Base-by-base conservation (phyloP, 2,113 vertebrate species). In the Ophthalmotilapia sp. region DNA sequence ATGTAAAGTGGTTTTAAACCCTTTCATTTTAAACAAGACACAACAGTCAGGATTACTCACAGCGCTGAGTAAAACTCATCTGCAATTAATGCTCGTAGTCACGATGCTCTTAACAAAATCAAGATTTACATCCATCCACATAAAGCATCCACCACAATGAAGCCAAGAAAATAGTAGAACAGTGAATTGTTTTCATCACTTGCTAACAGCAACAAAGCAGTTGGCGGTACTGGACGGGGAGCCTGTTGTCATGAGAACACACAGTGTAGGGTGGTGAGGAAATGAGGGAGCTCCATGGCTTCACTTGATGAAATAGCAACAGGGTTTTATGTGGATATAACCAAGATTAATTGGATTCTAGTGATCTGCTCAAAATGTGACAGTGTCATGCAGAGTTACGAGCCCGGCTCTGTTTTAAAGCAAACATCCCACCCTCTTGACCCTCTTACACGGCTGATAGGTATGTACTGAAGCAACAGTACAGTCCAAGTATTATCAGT, bases 221-320 rank as follows among this genome's bases (percentile, higher is more conserved):
- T 90, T 90, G 93, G 89, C 82, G 51, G 87, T 90, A 90, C 88
- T 92, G 89, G 84, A 91, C 83, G 29, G 79, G 84, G 89, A 89
- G 91, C 81, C 73, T 93, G 94, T 96, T 95, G 93, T 95, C 93
- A 94, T 94, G 91, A 93, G 89, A 95, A 94, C 91, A 87, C 89
- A 87, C 88, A 83, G 87, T 75, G 84, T 23, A 80, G 81, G 80
- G 65, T 14, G 56, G 47, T 21, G 82, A 58, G 47, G 83, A 77
- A 58, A 83, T 47, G 84, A 88, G 68, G 79, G 88, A 87, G 65
- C 88, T 89, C 83, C 75, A 88, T 87, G 86, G 65, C 75, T 92
- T 94, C 89, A 92, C 94, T 94, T 94, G 92, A 88, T 89, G 85
- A 89, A 94, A 90, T 92, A 92, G 89, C 91, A 92, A 86, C 85